These are phyloP conservation scores for Rhinella marina DNA, from an alignment of 2,797 vertebrate species.

Conservation along the genomic window DNA sequence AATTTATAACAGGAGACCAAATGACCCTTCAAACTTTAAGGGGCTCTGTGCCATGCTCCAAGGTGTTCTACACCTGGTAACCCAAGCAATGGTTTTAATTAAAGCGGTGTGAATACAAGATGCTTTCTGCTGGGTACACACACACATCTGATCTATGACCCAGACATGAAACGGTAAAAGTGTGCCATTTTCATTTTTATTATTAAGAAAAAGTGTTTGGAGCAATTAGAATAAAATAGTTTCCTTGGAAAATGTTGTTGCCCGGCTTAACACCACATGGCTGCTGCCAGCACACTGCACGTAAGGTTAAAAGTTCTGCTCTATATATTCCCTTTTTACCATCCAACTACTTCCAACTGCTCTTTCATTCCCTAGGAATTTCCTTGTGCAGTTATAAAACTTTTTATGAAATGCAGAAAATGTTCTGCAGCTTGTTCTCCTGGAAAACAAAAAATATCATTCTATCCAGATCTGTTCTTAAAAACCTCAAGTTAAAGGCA, in stretches of 20 bases:
- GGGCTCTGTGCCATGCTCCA: slow-evolving; percentile 21
- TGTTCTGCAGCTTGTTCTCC: slow-evolving; percentile 57
- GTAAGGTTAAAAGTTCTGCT: slow-evolving; percentile 67
- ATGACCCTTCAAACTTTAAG: slow-evolving; percentile 47
- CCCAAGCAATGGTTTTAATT: slow-evolving; percentile 52
- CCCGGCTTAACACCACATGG: slow-evolving; percentile 61
- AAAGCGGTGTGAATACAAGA: slow-evolving; percentile 40
- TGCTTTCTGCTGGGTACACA: slow-evolving; percentile 39
- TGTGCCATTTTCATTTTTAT: slow-evolving; percentile 60
- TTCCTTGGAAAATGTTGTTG: slow-evolving; percentile 60
- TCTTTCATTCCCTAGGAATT: slow-evolving; percentile 71
- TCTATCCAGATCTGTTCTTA: slow-evolving; percentile 23
- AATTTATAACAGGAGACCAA: slow-evolving; percentile 35
- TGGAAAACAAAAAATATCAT: slow-evolving; percentile 57
- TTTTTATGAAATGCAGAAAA: slow-evolving; percentile 64
- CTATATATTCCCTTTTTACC: slow-evolving; percentile 64
- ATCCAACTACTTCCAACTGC: slow-evolving; percentile 66
- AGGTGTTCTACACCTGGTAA: slow-evolving; percentile 53
- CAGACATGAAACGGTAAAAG: slow-evolving; percentile 39
- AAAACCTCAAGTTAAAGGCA: slow-evolving; percentile 58
- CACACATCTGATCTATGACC: slow-evolving; percentile 52
- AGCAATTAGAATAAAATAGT: slow-evolving; percentile 53
- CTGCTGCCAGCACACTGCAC: slow-evolving; percentile 64
- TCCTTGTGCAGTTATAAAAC: slow-evolving; percentile 64
- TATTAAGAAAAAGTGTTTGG: slow-evolving; percentile 57